A percentile compares a stretch with the other conserved stretches of the same genome.
These are phyloP conservation scores for Morpho achilles DNA, from an alignment of 2,888 invertebrate species.

Conservation along the genomic window DNA sequence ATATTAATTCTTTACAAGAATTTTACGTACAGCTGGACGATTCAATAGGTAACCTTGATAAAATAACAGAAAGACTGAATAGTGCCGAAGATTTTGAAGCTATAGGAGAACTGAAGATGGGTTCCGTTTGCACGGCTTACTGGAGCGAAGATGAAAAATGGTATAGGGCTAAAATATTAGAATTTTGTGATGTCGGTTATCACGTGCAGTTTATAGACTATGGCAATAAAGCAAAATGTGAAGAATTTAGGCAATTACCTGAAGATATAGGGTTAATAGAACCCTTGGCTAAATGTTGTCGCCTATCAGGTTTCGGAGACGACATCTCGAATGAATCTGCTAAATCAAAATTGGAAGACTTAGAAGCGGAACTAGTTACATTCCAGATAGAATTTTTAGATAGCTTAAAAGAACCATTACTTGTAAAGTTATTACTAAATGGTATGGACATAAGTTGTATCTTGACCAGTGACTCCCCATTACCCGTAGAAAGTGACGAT, in stretches of 20 bases:
- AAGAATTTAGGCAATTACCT: constrained; percentile 80
- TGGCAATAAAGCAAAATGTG: constrained; percentile 82
- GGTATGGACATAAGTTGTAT: constrained; percentile 61
- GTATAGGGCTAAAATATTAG: constrained; percentile 83
- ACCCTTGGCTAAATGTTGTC: constrained; percentile 82
- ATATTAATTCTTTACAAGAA: constrained; percentile 83
- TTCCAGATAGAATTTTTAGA: constrained; percentile 81
- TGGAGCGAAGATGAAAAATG: constrained; percentile 83
- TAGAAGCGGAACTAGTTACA: constrained; percentile 51
- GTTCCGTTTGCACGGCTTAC: constrained; percentile 82
- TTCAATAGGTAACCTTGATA: constrained; percentile 76
- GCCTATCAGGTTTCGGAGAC: constrained; percentile 69
- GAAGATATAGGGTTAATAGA: constrained; percentile 77
- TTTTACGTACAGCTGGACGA: constrained; percentile 86
- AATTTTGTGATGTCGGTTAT: constrained; percentile 74
- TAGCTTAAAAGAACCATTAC: constrained; percentile 76
- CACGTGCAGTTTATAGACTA: constrained; percentile 84
- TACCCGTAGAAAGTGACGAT: constrained; percentile 16
- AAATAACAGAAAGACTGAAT: constrained; percentile 78
- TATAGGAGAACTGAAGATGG: constrained; percentile 75
- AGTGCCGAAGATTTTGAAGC: constrained; percentile 73
- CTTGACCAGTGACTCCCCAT: constrained; percentile 20
- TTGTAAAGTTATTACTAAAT: constrained; percentile 79
- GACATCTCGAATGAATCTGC: constrained; percentile 63
- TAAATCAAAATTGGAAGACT: constrained; percentile 53